A percentile compares a stretch with the other conserved stretches of the same genome.
Conservation (phyloP, 2,797 vertebrate species). For the Sebastes aleutianus region DNA sequence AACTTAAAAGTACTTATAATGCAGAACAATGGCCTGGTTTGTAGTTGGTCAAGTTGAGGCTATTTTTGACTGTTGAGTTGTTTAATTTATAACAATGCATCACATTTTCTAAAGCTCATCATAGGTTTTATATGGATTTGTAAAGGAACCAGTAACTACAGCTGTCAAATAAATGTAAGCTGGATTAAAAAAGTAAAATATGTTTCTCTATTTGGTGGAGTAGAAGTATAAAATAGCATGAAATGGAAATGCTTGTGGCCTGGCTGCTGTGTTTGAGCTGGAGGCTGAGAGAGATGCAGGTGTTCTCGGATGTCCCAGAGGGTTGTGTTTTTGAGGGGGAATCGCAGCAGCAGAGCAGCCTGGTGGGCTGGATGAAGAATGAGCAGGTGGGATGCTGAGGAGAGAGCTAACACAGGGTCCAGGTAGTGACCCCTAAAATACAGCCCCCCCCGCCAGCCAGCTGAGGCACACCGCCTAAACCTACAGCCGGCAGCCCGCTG, state of each 20-base stretch:
- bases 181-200: not conserved
- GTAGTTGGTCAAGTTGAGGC: not conserved
- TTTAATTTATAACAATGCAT: not conserved
- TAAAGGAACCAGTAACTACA: not conserved
- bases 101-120: not conserved
- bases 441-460: constrained; percentile 36
- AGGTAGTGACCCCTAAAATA: constrained; percentile 64
- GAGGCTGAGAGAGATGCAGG: constrained; percentile 27
- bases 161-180: not conserved
- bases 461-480: constrained; percentile 30
- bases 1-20: not conserved
- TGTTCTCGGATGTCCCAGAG: constrained; percentile 16
- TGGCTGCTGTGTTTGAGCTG: constrained; percentile 1
- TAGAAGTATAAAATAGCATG: not conserved
- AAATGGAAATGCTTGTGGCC: not conserved
- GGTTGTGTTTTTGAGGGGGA: constrained; percentile 19
- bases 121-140: not conserved
- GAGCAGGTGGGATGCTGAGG: constrained; percentile 55
- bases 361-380: constrained; percentile 32
- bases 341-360: not conserved
- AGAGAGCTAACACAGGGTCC: constrained; percentile 12
- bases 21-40: not conserved
- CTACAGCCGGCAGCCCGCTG: constrained; percentile 1
- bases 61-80: not conserved
- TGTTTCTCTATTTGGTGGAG: not conserved